Conservation (phyloP, 2,888 invertebrate genomes). For the Macrosoma leucophasiata region DNA sequence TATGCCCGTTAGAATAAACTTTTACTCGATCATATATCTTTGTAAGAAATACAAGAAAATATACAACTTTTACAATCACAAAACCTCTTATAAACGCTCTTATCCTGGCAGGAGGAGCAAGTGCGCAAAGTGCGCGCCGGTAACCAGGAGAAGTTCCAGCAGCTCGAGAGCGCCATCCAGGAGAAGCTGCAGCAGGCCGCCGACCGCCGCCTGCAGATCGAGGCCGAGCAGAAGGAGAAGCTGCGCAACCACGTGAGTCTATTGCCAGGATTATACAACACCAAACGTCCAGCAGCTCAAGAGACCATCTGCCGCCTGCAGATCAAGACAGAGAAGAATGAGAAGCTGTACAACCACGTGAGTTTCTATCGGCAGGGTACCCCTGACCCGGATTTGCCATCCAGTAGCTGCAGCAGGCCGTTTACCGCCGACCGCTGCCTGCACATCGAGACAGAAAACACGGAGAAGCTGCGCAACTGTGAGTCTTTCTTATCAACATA, state of each 20-base stretch:
- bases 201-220: slow-evolving; percentile 82
- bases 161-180: slow-evolving; percentile 81
- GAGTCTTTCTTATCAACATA: too few species aligned
- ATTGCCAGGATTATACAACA: too few species aligned
- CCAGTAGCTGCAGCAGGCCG: too few species aligned
- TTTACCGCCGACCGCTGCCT: too few species aligned
- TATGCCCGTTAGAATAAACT: background rate
- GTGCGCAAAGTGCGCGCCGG: slow-evolving; percentile 81
- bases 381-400: too few species aligned
- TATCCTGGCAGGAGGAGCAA: slow-evolving; percentile 88
- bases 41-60: background rate
- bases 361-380: too few species aligned
- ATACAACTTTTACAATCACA: background rate
- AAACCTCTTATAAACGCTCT: background rate
- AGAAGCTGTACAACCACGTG: slow-evolving; percentile 86
- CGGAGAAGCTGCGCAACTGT: too few species aligned
- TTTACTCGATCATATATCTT: background rate
- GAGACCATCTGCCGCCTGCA: slow-evolving; percentile 82
- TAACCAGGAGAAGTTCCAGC: slow-evolving; percentile 80
- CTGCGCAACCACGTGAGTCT: slow-evolving; percentile 85
- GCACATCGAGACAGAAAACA: too few species aligned
- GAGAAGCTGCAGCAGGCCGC: slow-evolving; percentile 71
- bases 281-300: slow-evolving; percentile 82
- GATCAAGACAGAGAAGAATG: slow-evolving; percentile 84
- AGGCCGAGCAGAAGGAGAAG: slow-evolving; percentile 86